Conservation (phyloP, 2,113 vertebrate species). For the Plecotus auritus region DNA sequence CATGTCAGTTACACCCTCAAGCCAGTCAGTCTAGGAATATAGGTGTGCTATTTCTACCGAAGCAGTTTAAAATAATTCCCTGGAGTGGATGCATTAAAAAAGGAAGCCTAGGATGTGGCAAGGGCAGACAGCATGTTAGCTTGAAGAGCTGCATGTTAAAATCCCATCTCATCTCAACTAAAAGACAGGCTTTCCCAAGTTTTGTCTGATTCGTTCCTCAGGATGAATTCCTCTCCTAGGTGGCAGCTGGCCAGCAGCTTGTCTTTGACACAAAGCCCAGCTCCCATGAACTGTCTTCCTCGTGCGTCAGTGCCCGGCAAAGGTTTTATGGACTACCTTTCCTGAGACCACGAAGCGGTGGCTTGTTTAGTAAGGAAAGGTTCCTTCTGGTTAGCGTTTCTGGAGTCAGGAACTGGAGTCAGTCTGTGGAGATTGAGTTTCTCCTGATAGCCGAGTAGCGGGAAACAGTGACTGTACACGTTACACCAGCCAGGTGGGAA, state of each 20-base stretch:
- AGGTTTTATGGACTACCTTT: neutral
- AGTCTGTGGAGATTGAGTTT: neutral
- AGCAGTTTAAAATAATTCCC: neutral
- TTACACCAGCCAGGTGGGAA: neutral
- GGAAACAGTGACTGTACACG: neutral
- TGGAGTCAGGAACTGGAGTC: neutral
- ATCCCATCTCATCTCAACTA: accelerated
- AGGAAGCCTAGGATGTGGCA: neutral
- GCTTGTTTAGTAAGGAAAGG: neutral
- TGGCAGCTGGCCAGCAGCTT: neutral
- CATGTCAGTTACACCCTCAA: neutral
- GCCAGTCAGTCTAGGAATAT: neutral
- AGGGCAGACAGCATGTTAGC: neutral
- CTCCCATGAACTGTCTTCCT: neutral
- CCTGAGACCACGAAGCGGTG: neutral
- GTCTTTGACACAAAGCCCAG: neutral
- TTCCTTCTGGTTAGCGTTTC: neutral
- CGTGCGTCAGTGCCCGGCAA: neutral
- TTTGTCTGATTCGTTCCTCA: neutral
- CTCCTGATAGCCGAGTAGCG: neutral
- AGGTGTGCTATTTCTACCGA: neutral
- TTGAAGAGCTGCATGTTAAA: neutral
- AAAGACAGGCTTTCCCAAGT: neutral
- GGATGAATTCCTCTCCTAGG: accelerated
- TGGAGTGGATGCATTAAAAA: neutral